Evolutionary conservation across 2,888 invertebrate genomes (phyloP).

Genomic region (Melinaea marsaeus): DNA sequence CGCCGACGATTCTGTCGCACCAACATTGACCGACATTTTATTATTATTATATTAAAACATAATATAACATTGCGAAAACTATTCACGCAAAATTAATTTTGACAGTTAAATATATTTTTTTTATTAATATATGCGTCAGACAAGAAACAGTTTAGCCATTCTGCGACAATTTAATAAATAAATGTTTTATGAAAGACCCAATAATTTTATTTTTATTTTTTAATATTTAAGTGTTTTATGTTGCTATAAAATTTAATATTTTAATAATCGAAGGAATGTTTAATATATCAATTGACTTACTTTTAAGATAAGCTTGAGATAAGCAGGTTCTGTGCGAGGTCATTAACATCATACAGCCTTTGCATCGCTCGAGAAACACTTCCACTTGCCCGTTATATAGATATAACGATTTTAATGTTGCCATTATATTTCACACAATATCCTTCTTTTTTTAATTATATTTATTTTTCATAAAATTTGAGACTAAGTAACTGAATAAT

Average conservation of each 20-base stretch:
- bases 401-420: constrained; percentile 22
- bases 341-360: constrained; percentile 39
- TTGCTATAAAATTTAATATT: neutral
- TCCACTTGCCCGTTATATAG: constrained; percentile 25
- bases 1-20: constrained; percentile 59
- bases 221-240: neutral
- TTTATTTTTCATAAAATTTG: constrained; percentile 11
- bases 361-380: constrained; percentile 27
- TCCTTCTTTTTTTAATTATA: constrained; percentile 22
- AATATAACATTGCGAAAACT: constrained; percentile 2
- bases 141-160: no score
- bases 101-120: no score
- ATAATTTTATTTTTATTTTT: neutral
- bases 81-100: no score
- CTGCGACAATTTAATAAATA: no score
- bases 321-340: constrained; percentile 46
- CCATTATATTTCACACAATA: constrained; percentile 26
- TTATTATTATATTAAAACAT: constrained; percentile 32
- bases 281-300: constrained; percentile 38
- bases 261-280: neutral
- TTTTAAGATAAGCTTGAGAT: constrained; percentile 44
- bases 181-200: no score
- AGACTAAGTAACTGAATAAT: no score
- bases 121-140: no score
- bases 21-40: constrained; percentile 53